Base-by-base conservation (phyloP, 2,113 vertebrate species). In the Paramormyrops kingsleyae region DNA sequence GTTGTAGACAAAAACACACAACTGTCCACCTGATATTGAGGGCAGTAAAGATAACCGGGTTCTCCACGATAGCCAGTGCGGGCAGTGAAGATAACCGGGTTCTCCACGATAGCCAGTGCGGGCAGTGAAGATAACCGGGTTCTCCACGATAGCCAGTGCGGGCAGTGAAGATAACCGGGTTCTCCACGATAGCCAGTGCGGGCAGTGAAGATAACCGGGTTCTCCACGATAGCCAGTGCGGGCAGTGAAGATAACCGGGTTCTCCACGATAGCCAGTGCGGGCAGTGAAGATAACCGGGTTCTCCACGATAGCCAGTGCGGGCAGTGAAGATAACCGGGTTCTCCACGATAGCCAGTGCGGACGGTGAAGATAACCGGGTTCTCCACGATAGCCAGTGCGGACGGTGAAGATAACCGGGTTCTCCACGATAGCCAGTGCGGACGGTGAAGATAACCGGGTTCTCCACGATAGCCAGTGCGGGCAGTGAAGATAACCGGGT, bases 291-390 rank as follows among this genome's bases (percentile, higher is more conserved):
- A 95, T 94, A 92, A 94, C 93, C 93, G 92, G 93, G 90, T 91
- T 88, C 94, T 94, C 92, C 93, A 93, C 94, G 17, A 90, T 46
- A 89, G 88, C n/a, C n/a, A n/a, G n/a, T n/a, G n/a, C n/a, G 50
- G 56, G 47, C 88, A 91, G 91, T 93, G 94, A 95, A 92, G 95
- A 95, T 94, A 92, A 94, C 93, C 93, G 92, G 93, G 90, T 91
- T 88, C 94, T 94, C 92, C 93, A 93, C 94, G 17, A 90, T 46
- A 89, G 88, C n/a, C n/a, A n/a, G n/a, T n/a, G n/a, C n/a, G n/a
- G n/a, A n/a, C n/a, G n/a, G 91, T 93, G 94, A 95, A 92, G 95
- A 95, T 94, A 92, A 94, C 93, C 93, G 92, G 93, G 90, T 91
- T 88, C 94, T 94, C 92, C 93, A 93, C 94, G 17, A 90, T 46